Conservation (phyloP, 2,888 invertebrate species). For the Mythimna ferrago region DNA sequence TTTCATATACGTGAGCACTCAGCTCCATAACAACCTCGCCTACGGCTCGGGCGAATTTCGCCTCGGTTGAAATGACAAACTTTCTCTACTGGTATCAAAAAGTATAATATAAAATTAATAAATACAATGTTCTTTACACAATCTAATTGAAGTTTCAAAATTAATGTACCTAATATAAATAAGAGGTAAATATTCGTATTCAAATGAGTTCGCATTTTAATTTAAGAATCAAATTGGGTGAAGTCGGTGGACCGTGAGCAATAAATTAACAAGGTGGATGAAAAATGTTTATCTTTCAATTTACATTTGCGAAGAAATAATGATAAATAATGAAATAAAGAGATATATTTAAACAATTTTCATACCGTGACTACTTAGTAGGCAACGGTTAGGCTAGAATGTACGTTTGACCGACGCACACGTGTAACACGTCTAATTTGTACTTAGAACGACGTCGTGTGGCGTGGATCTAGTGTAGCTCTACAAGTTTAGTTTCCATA, state of each 20-base stretch:
- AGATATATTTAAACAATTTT: not conserved
- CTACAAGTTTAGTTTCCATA: too few relatives aligned
- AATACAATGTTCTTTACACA: conserved; percentile 8
- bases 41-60: too few relatives aligned
- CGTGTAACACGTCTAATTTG: too few relatives aligned
- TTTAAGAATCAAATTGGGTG: conserved; percentile 9
- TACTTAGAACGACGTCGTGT: too few relatives aligned
- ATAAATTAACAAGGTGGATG: conserved; percentile 6
- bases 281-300: not conserved
- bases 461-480: too few relatives aligned
- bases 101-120: not conserved
- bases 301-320: not conserved
- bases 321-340: not conserved
- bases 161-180: conserved; percentile 14
- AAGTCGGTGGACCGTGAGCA: conserved; percentile 2
- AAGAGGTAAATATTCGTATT: not conserved
- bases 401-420: too few relatives aligned
- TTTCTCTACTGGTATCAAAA: too few relatives aligned
- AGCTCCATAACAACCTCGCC: too few relatives aligned
- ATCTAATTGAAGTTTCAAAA: not conserved
- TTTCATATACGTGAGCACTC: too few relatives aligned
- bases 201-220: conserved; percentile 16
- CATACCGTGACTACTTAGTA: not conserved
- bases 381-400: not conserved
- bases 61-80: too few relatives aligned